phyloP scores from a whole-genome alignment of 2,888 invertebrate genomes.

The Periphyllus acericola region DNA sequence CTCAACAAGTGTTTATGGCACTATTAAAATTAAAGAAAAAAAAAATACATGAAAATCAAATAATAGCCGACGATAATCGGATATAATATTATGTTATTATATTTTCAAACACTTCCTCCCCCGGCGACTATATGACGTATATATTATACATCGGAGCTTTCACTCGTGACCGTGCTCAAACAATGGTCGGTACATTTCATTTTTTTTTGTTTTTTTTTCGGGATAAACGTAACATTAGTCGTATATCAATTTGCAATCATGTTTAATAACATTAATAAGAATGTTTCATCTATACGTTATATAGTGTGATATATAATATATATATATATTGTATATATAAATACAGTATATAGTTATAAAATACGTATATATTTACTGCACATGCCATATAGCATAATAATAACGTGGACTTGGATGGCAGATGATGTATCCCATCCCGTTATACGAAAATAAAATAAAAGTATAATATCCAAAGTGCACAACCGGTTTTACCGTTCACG shows the following conservation, averaged over 20 bases:
- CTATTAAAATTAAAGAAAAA: not conserved
- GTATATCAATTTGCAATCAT: constrained; percentile 19
- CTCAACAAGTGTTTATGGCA: constrained; percentile 2
- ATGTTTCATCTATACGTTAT: not conserved
- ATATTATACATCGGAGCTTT: constrained; percentile 36
- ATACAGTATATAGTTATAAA: not conserved
- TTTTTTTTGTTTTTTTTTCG: constrained; percentile 15
- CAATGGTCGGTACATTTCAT: constrained; percentile 13
- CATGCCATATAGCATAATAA: not conserved
- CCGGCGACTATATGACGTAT: not conserved
- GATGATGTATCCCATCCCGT: constrained; percentile 22
- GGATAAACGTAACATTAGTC: constrained; percentile 32
- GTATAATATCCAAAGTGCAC: constrained; percentile 26
- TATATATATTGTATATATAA: too few relatives aligned
- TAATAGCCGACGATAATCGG: constrained; percentile 21
- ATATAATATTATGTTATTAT: not conserved
- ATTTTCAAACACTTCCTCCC: constrained; percentile 19
- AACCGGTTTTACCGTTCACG: constrained; percentile 48
- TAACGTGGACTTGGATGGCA: not conserved
- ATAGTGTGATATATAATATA: not conserved
- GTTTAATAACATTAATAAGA: not conserved
- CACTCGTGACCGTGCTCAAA: constrained; percentile 22
- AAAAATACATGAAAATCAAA: constrained; percentile 20
- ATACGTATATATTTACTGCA: not conserved
- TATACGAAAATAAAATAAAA: not conserved